These are phyloP conservation scores for Carterocephalus palaemon DNA, from an alignment of 2,888 invertebrate genomes.

Conservation along the genomic window DNA sequence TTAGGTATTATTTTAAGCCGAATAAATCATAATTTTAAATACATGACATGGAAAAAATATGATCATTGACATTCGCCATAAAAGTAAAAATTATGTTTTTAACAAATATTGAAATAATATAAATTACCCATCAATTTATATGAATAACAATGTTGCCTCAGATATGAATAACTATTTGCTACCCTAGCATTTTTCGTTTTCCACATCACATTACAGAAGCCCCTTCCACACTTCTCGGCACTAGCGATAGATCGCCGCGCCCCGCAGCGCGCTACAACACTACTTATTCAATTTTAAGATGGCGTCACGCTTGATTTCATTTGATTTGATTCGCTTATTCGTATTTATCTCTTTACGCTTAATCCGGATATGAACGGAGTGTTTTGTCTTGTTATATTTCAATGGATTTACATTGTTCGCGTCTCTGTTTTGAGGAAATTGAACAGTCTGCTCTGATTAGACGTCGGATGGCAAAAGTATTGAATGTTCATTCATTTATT, in stretches of 20 bases:
- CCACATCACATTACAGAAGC: constrained; percentile 5
- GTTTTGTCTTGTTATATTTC: constrained; percentile 22
- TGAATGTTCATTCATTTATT: no score
- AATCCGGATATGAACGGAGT: constrained; percentile 22
- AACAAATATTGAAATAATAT: no score
- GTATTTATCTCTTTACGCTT: constrained; percentile 23
- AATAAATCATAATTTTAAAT: no score
- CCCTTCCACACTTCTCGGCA: constrained; percentile 11
- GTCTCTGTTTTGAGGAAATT: constrained; percentile 19
- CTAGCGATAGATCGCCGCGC: no score
- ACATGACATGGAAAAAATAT: no score
- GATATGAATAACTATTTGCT: no score
- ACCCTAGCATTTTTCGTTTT: no score
- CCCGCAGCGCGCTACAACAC: constrained; percentile 32
- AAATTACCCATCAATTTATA: no score
- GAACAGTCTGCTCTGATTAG: constrained; percentile 17
- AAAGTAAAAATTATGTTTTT: no score
- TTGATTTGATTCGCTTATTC: constrained; percentile 27
- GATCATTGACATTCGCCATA: no score
- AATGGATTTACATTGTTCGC: constrained; percentile 16
- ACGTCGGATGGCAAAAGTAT: constrained; percentile 3
- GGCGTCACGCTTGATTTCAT: constrained; percentile 35
- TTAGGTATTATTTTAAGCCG: no score
- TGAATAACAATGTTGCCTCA: no score
- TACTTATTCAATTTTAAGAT: constrained; percentile 52